Evolutionary conservation across 2,113 vertebrate genomes (phyloP).

Genomic region (Periophthalmodon schlosseri): DNA sequence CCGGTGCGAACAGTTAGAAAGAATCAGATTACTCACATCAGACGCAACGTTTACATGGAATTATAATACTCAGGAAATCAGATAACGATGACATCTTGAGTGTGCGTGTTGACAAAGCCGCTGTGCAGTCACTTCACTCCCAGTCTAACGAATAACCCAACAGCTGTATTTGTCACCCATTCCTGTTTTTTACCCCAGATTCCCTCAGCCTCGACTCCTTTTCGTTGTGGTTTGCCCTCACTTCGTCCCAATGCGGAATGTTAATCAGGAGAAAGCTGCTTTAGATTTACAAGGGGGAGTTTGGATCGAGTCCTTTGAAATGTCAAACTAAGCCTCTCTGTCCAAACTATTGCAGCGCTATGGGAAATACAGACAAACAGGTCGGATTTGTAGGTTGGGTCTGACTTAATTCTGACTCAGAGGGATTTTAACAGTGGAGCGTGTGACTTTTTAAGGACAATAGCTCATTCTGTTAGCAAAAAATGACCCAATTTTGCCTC

Average conservation of each 20-base stretch:
- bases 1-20: no score
- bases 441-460: constrained; percentile 6
- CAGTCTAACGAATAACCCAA: no score
- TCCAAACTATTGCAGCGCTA: constrained; percentile 34
- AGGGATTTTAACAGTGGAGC: constrained; percentile 9
- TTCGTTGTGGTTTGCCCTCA: constrained; percentile 31
- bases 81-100: no score
- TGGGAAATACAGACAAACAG: constrained; percentile 39
- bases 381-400: neutral
- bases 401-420: neutral
- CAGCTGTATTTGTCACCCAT: constrained; percentile 28
- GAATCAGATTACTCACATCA: no score
- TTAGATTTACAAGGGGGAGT: constrained; percentile 64
- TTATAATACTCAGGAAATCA: no score
- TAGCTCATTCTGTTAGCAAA: neutral
- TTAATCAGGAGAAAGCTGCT: constrained; percentile 72
- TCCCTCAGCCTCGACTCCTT: constrained; percentile 38
- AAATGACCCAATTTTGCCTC: neutral
- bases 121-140: no score
- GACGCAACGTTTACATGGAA: no score
- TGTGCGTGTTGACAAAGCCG: no score
- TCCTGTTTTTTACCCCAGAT: constrained; percentile 8
- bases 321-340: constrained; percentile 41
- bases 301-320: constrained; percentile 56
- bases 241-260: constrained; percentile 49